Conservation (phyloP, 1,140 invertebrate genomes). For the Lordiphosa stackelbergi region DNA sequence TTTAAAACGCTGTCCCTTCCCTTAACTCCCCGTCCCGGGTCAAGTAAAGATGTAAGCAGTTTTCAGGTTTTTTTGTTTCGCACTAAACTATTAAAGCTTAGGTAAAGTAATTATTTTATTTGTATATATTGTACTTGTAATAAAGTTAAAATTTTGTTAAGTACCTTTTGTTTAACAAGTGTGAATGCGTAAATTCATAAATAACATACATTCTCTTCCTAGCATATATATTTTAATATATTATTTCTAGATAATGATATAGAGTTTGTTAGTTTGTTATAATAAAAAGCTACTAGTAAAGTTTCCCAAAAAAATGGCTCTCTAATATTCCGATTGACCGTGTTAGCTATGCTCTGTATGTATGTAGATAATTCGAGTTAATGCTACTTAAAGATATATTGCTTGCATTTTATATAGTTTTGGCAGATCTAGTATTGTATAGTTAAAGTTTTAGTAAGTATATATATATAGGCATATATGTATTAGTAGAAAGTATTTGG, state of each 20-base stretch:
- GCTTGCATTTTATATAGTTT: slow-evolving; percentile 36
- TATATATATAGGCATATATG: slow-evolving; percentile 33
- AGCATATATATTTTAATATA: slow-evolving; percentile 10
- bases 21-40: too few relatives aligned
- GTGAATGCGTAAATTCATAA: slow-evolving; percentile 38
- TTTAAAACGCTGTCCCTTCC: too few relatives aligned
- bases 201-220: slow-evolving; percentile 27
- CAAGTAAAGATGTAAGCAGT: background rate
- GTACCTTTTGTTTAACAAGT: slow-evolving; percentile 72
- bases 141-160: slow-evolving; percentile 71
- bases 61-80: slow-evolving; percentile 26
- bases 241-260: slow-evolving; percentile 54
- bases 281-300: slow-evolving; percentile 58
- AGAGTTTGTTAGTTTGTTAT: slow-evolving; percentile 37
- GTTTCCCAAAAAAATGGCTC: slow-evolving; percentile 40
- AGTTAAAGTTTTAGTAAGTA: slow-evolving; percentile 44
- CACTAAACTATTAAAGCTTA: slow-evolving; percentile 75
- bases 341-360: slow-evolving; percentile 12
- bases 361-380: slow-evolving; percentile 20
- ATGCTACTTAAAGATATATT: slow-evolving; percentile 34
- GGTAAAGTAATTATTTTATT: slow-evolving; percentile 53
- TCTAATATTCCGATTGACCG: slow-evolving; percentile 17
- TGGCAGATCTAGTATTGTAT: slow-evolving; percentile 35
- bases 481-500: slow-evolving; percentile 64
- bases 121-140: slow-evolving; percentile 50